Conservation (phyloP, 2,888 invertebrate species). For the Furcula furcula region DNA sequence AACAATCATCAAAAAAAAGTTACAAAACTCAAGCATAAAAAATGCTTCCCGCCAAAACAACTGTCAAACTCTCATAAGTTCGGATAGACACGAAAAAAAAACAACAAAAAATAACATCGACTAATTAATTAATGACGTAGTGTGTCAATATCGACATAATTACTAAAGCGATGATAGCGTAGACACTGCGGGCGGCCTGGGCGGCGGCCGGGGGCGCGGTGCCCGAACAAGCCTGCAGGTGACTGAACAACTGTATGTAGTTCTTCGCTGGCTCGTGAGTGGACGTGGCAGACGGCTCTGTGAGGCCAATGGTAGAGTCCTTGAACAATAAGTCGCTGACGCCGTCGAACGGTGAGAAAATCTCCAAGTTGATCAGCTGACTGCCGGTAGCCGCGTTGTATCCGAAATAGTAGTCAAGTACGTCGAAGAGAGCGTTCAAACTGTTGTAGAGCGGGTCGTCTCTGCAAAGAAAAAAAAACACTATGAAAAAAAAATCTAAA, state of each 20-base stretch:
- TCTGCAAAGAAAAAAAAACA: slow-evolving; percentile 45
- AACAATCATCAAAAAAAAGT: neutral
- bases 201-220: slow-evolving; percentile 37
- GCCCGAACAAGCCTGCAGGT: slow-evolving; percentile 59
- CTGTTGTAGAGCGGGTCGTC: slow-evolving; percentile 54
- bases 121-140: slow-evolving; percentile 40
- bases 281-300: slow-evolving; percentile 56
- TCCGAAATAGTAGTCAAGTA: slow-evolving; percentile 77
- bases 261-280: slow-evolving; percentile 69
- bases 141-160: slow-evolving; percentile 43
- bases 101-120: slow-evolving; percentile 1
- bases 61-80: slow-evolving; percentile 16
- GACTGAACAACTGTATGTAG: slow-evolving; percentile 80
- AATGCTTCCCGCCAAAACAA: slow-evolving; percentile 20
- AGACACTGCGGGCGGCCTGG: slow-evolving; percentile 36
- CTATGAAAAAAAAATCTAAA: neutral
- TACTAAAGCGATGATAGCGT: slow-evolving; percentile 47
- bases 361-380: slow-evolving; percentile 71
- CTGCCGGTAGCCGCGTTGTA: slow-evolving; percentile 52
- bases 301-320: slow-evolving; percentile 81
- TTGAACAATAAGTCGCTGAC: slow-evolving; percentile 82
- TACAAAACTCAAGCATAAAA: neutral
- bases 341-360: slow-evolving; percentile 82
- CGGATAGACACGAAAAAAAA: slow-evolving; percentile 8
- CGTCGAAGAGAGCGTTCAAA: slow-evolving; percentile 61